Base-by-base conservation (phyloP, 2,888 invertebrate species). In the Monopis laevigella region DNA sequence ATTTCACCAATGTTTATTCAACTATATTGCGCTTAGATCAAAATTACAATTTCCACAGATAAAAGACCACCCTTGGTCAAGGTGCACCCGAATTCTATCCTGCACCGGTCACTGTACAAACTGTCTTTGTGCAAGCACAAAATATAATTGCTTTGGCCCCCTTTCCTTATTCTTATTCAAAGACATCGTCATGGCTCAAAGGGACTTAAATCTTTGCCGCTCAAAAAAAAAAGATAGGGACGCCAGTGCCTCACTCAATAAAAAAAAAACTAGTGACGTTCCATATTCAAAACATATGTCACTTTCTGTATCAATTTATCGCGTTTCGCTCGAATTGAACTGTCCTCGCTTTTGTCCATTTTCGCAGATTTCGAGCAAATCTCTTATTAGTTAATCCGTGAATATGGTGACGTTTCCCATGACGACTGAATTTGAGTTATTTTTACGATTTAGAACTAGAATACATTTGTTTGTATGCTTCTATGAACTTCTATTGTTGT, bases 101-200 rank as follows among this genome's bases (percentile, higher is more conserved):
- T 21, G 14, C 18, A 36, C n/a, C 13, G 36, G 6, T 11, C 11
- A 32, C 2, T 17, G 7, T 12, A 36, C 18, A 36, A 36, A 36
- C 58, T 53, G 56, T 47, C 45, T 45, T 50, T 54, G 48, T 53
- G 49, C 59, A 57, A 54, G 59, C 60, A 59, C 65, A 66, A 69
- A 70, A 70, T 68, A 73, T 73, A 77, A 80, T 78, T 75, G 75
- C 75, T 54, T 58, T 59, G 58, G 71, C 74, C 77, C 74, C 74
- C 63, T 65, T 59, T 10, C 50, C 44, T 45, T 46, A 48, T 50
- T 51, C 50, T 49, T 50, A 56, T 56, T 56, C 54, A 62, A 54
- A 51, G 40, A 40, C 32, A 41, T 39, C n/a, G n/a, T n/a, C 48
- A 50, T 39, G 32, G 29, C 46, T 41, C 18, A 43, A n/a, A 43